A percentile compares a stretch with the other conserved stretches of the same genome.
Evolutionary conservation across 2,888 invertebrate genomes (phyloP).

Genomic region (Meliscaeva auricollis): DNA sequence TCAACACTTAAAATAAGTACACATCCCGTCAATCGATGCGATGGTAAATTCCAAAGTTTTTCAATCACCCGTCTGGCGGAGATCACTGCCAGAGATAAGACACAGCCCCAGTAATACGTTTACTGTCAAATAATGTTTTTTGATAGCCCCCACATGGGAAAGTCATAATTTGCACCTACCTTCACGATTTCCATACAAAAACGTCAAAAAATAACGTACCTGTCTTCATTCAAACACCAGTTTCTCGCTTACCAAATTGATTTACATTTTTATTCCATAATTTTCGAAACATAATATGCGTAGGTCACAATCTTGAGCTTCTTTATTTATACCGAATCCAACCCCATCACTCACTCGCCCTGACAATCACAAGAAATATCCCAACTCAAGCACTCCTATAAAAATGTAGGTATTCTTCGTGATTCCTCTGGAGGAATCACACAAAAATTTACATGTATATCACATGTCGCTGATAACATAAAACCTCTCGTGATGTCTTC

Average conservation of each 20-base stretch:
- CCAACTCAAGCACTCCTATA: slow-evolving; percentile 18
- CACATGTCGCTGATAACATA: slow-evolving; percentile 72
- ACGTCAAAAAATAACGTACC: neutral
- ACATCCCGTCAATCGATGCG: neutral
- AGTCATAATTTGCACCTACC: slow-evolving; percentile 66
- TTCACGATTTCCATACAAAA: slow-evolving; percentile 19
- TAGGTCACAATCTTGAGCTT: slow-evolving; percentile 35
- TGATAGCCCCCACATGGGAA: slow-evolving; percentile 53
- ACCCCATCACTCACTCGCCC: slow-evolving; percentile 59
- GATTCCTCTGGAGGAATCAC: slow-evolving; percentile 20
- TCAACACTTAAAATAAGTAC: neutral
- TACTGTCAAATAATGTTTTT: slow-evolving; percentile 39
- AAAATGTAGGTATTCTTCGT: neutral
- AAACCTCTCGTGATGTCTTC: slow-evolving; percentile 60
- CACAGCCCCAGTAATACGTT: slow-evolving; percentile 27
- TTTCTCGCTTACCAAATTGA: slow-evolving; percentile 10
- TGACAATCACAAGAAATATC: slow-evolving; percentile 7
- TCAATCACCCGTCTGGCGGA: slow-evolving; percentile 21
- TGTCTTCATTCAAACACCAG: slow-evolving; percentile 3
- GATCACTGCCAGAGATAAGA: slow-evolving; percentile 32
- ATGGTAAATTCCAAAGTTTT: neutral
- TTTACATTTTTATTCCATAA: slow-evolving; percentile 57
- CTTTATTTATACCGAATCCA: slow-evolving; percentile 56
- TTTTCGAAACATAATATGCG: slow-evolving; percentile 52
- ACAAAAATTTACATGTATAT: slow-evolving; percentile 71